These are phyloP conservation scores for Oncorhynchus nerka DNA, from an alignment of 2,113 vertebrate species.

Conservation along the genomic window DNA sequence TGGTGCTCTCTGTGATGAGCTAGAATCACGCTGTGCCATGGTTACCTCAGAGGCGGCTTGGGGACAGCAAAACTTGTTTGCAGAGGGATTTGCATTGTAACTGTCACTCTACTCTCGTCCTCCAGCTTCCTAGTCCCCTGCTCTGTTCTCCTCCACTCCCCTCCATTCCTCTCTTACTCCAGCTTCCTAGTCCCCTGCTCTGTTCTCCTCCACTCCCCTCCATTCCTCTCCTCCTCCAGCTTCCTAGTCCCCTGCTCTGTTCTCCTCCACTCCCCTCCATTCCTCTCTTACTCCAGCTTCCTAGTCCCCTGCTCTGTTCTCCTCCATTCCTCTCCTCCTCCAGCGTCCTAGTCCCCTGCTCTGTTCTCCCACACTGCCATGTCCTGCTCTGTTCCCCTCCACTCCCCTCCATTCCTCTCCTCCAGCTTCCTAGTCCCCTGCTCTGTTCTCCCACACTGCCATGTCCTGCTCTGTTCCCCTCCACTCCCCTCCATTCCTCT, in stretches of 20 bases:
- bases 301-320: too few relatives aligned
- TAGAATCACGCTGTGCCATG: slow-evolving; percentile 57
- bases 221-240: background rate
- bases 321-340: background rate
- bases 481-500: too few relatives aligned
- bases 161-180: too few relatives aligned
- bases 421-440: slow-evolving; percentile 11
- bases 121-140: slow-evolving; percentile 13
- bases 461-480: too few relatives aligned
- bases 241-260: slow-evolving; percentile 14
- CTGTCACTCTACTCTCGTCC: background rate
- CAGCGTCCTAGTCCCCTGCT: slow-evolving; percentile 12
- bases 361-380: too few relatives aligned
- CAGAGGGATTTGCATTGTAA: slow-evolving; percentile 64
- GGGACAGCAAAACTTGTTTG: slow-evolving; percentile 52
- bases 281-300: too few relatives aligned
- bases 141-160: background rate
- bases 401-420: too few relatives aligned
- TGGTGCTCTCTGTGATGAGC: slow-evolving; percentile 47
- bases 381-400: too few relatives aligned
- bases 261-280: too few relatives aligned
- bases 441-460: background rate
- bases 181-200: slow-evolving; percentile 14
- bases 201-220: too few relatives aligned
- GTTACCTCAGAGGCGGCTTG: slow-evolving; percentile 54